Evolutionary conservation across 2,888 invertebrate species (phyloP), one percentile per base, ranked within the genome.

Genomic region (Drosophila tripunctata): DNA sequence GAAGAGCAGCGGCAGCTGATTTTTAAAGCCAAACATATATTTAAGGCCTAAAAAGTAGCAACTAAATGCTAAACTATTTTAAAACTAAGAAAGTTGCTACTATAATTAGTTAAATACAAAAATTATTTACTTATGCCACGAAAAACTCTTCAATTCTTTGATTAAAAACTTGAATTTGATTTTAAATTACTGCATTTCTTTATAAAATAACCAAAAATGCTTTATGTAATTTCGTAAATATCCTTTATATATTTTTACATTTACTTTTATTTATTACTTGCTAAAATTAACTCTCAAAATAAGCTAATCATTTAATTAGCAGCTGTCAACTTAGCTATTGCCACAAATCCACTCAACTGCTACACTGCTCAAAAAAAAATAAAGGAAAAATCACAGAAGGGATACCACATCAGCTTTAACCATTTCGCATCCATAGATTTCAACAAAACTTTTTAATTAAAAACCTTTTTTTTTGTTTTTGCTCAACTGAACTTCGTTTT

Each of bases 381-480:
- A 40, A 7, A 4, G 10, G 6, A 52, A 60, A 57, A 45, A 41
- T n/a, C n/a, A n/a, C n/a, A n/a, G n/a, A n/a, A n/a, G n/a, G n/a
- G n/a, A n/a, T n/a, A n/a, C 22, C 24, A 15, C 30, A 56, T 55
- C 65, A 71, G 57, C 66, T 57, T 64, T 30, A 35, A 55, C 40
- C 63, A 48, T 57, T 69, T 57, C 63, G 8, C 72, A 70, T 36
- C 54, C 75, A 78, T 66, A 75, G 82, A 81, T 81, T 81, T 75
- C 58, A 80, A 73, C 70, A 68, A 81, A 81, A 85, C 75, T 81
- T 81, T 81, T 81, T 78, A 81, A 81, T 81, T 81, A 82, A 81
- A 80, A 81, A 82, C 79, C 82, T 85, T 81, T 84, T 70, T 55
- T 36, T n/a, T n/a, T n/a, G n/a, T n/a, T n/a, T n/a, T n/a, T n/a